Base-by-base conservation (phyloP, 2,113 vertebrate species). In the Athene noctua region DNA sequence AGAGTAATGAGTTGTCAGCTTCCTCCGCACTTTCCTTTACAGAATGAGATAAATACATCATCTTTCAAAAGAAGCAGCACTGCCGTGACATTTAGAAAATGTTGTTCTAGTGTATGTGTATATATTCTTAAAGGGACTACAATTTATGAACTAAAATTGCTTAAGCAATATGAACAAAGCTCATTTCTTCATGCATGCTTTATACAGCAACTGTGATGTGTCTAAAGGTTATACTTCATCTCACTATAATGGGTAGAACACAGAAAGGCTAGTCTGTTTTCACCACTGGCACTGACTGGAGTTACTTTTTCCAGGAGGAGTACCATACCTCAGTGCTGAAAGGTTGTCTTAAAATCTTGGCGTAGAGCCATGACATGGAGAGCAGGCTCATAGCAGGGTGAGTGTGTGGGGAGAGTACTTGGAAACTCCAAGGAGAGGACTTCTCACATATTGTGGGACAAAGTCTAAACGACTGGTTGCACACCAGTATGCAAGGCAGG, bases 1-100 rank as follows among this genome's bases (percentile, higher is more conserved):
- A 92, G 59, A 61, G 26, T 71, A 94, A 92, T 91, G 86, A 87
- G 38, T 78, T 96, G 92, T 91, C 96, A 91, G 73, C 47, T 88
- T 91, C 57, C 52, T 88, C 67, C 80, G 29, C 65, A 36, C 62
- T 79, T 94, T 75, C 40, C 52, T 74, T 74, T 72, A 65, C 38
- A 87, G 91, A 92, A 79, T 6, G 6, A 84, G 68, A 85, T 79
- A 79, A 29, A 77, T 55, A 57, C 34, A 77, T 90, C 68, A 95
- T 74, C 65, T 94, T 92, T 78, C 83, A 59, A 63, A 84, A 90
- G 78, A 92, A 86, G 34, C 30, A 86, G 21, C 3, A 5, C 44
- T 83, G 47, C 65, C 0, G 1, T 92, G 95, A 92, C 83, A 92
- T 92, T 91, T 95, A 42, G 61, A 93, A 96, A 94, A 88, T 78